phyloP scores from a whole-genome alignment of 2,113 vertebrate species.

The Tor tambroides region DNA sequence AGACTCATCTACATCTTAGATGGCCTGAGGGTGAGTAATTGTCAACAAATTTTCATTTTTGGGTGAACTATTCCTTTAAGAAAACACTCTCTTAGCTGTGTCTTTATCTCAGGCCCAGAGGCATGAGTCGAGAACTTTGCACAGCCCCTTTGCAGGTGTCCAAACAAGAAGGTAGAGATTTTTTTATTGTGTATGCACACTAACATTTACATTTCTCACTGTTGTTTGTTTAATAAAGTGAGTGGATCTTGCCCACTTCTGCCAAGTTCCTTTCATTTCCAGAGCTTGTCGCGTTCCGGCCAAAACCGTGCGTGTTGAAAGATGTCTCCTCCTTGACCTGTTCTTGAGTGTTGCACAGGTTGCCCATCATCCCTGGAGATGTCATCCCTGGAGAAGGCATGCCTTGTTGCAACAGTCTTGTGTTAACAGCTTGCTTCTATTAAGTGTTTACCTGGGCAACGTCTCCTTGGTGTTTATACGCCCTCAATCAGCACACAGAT shows the following conservation, averaged over 20 bases:
- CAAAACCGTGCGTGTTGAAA: slow-evolving; percentile 65
- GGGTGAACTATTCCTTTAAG: not conserved
- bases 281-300: slow-evolving; percentile 50
- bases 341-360: slow-evolving; percentile 60
- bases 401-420: slow-evolving; percentile 70
- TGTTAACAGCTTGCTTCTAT: slow-evolving; percentile 72
- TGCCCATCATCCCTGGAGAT: slow-evolving; percentile 44
- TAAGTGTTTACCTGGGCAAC: slow-evolving; percentile 71
- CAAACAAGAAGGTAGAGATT: slow-evolving; percentile 61
- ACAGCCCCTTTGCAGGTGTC: slow-evolving; percentile 70
- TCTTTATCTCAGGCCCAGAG: slow-evolving; percentile 32
- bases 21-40: not conserved
- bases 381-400: slow-evolving; percentile 68
- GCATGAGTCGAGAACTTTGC: slow-evolving; percentile 8
- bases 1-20: not conserved
- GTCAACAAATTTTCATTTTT: not conserved
- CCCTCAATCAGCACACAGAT: slow-evolving; percentile 65
- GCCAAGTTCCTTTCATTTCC: slow-evolving; percentile 77
- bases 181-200: slow-evolving; percentile 59
- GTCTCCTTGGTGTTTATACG: slow-evolving; percentile 62
- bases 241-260: slow-evolving; percentile 64
- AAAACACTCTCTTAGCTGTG: not conserved
- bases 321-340: slow-evolving; percentile 71
- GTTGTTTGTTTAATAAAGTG: slow-evolving; percentile 70
- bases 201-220: slow-evolving; percentile 71